phyloP scores from a whole-genome alignment of 2,113 vertebrate genomes.

The Lampris incognitus region DNA sequence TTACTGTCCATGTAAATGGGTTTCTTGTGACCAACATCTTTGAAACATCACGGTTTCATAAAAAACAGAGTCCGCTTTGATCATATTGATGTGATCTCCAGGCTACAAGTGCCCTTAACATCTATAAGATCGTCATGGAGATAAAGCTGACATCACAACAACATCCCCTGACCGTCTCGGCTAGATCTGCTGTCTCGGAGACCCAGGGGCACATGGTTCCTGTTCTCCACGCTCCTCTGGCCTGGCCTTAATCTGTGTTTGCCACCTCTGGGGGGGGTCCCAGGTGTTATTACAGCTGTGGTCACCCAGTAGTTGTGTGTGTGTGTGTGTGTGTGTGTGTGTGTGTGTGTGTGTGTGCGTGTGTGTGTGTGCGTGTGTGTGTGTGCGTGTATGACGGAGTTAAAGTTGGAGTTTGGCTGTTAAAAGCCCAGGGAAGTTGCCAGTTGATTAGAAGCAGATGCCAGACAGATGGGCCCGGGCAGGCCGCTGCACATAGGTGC shows the following conservation, averaged over 20 bases:
- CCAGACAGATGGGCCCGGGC: slow-evolving; percentile 18
- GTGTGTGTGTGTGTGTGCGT: slow-evolving; percentile 31
- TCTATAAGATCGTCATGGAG: slow-evolving; percentile 6
- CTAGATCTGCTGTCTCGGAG: too few species aligned
- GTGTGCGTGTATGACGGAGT: not conserved
- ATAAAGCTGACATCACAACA: not conserved
- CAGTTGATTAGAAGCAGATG: slow-evolving; percentile 94
- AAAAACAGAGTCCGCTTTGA: slow-evolving; percentile 13
- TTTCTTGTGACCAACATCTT: not conserved
- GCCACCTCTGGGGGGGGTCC: slow-evolving; percentile 35
- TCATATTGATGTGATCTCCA: slow-evolving; percentile 11
- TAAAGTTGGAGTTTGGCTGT: slow-evolving; percentile 55
- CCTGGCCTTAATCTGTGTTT: slow-evolving; percentile 36
- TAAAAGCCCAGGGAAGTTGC: slow-evolving; percentile 86
- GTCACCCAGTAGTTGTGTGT: slow-evolving; percentile 1
- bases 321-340: slow-evolving; percentile 19
- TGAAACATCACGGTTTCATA: not conserved
- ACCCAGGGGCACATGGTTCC: slow-evolving; percentile 17
- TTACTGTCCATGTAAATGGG: not conserved
- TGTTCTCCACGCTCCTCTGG: slow-evolving; percentile 16
- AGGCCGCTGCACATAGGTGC: slow-evolving; percentile 89
- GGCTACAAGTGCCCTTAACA: not conserved
- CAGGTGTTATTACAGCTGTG: slow-evolving; percentile 70
- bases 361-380: slow-evolving; percentile 15
- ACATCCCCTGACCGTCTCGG: not conserved